Percentiles rank a stretch among this genome's conserved stretches.
phyloP scores from a whole-genome alignment of 2,888 invertebrate species.

The Apamea epomidion region DNA sequence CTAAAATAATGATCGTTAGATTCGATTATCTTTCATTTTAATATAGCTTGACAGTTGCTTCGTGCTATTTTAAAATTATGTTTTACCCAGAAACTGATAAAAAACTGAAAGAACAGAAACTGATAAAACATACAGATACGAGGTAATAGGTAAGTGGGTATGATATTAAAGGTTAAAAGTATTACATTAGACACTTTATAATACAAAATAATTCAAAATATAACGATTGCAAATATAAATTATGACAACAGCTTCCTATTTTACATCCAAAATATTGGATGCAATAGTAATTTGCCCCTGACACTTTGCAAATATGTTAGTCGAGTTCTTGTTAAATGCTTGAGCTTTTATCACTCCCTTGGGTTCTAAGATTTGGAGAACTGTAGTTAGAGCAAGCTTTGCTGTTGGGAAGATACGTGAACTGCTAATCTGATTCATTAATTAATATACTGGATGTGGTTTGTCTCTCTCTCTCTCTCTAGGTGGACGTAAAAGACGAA shows the following conservation, averaged over 20 bases:
- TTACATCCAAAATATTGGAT: background rate
- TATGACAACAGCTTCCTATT: background rate
- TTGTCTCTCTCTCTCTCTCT: background rate
- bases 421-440: constrained; percentile 24
- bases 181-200: too few species aligned
- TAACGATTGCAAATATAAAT: background rate
- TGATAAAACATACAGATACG: too few species aligned
- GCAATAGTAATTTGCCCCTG: constrained; percentile 10
- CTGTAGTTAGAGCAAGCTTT: constrained; percentile 32
- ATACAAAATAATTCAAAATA: background rate
- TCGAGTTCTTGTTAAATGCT: constrained; percentile 38
- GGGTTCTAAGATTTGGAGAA: constrained; percentile 39
- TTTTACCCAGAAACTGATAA: too few species aligned
- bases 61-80: too few species aligned
- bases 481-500: too few species aligned
- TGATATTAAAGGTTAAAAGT: too few species aligned
- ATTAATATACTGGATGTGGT: background rate
- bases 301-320: constrained; percentile 30
- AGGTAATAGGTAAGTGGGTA: too few species aligned
- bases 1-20: too few species aligned
- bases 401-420: constrained; percentile 20
- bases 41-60: too few species aligned
- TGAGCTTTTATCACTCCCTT: constrained; percentile 48
- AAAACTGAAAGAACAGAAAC: too few species aligned
- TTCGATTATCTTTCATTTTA: too few species aligned